Evolutionary conservation across 2,113 vertebrate species (phyloP).

Genomic region (Rhizomys pruinosus): DNA sequence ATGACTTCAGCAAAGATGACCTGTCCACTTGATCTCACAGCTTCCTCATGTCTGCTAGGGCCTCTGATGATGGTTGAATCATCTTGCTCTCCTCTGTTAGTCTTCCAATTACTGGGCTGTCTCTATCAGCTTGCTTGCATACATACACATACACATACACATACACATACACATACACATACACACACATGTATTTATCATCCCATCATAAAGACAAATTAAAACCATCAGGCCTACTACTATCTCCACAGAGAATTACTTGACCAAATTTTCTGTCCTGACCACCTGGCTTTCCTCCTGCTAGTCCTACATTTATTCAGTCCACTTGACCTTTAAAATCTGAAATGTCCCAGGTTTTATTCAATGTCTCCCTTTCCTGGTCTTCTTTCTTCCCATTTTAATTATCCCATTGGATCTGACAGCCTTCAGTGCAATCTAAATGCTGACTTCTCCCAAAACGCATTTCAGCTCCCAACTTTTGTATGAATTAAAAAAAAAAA

Average conservation of each 20-base stretch:
- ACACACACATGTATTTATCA: background rate
- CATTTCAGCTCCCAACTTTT: background rate
- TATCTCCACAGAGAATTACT: background rate
- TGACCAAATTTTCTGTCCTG: background rate
- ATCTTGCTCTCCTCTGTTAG: background rate
- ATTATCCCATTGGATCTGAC: background rate
- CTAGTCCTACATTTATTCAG: fast-evolving
- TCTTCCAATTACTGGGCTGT: background rate
- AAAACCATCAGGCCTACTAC: background rate
- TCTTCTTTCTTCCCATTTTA: too few relatives aligned
- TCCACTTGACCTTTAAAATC: too few relatives aligned
- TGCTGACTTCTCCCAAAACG: background rate
- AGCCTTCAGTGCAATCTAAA: background rate
- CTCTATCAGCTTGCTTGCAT: background rate
- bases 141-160: too few relatives aligned
- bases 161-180: too few relatives aligned
- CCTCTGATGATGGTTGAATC: background rate
- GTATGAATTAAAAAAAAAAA: too few relatives aligned
- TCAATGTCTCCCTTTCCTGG: background rate
- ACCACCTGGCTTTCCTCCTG: background rate
- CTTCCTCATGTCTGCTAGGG: background rate
- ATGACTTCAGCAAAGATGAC: background rate
- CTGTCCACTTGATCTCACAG: background rate
- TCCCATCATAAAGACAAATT: background rate
- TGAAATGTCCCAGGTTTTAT: background rate